Conservation (phyloP, 2,888 invertebrate genomes). For the Philereme transversata region DNA sequence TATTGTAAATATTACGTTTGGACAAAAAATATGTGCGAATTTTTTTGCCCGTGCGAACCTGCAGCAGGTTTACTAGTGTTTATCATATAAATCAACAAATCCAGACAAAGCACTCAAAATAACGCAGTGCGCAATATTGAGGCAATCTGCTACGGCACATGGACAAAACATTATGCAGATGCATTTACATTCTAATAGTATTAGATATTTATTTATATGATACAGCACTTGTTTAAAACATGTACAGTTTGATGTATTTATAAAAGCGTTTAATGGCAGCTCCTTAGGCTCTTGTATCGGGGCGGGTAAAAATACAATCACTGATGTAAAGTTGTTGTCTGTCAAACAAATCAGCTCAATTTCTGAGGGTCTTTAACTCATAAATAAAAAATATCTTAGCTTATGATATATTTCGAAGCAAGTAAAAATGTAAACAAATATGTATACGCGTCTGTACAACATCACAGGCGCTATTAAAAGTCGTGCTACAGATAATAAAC, state of each 20-base stretch:
- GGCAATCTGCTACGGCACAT: conserved; percentile 24
- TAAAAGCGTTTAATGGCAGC: too few relatives aligned
- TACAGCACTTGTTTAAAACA: too few relatives aligned
- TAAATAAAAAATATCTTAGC: neutral
- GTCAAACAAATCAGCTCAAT: neutral
- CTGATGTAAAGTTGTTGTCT: neutral
- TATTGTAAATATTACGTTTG: too few relatives aligned
- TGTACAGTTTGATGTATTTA: too few relatives aligned
- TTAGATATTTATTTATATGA: too few relatives aligned
- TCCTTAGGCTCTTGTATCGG: too few relatives aligned
- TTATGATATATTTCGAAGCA: conserved; percentile 2
- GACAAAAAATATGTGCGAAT: too few relatives aligned
- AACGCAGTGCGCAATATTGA: conserved; percentile 40
- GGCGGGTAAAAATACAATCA: too few relatives aligned
- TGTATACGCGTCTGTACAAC: conserved; percentile 38
- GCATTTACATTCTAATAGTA: neutral
- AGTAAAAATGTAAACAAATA: conserved; percentile 49
- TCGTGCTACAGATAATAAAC: conserved; percentile 33
- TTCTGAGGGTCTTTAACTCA: neutral
- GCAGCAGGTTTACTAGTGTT: neutral
- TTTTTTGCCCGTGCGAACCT: neutral
- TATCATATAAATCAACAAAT: conserved; percentile 7
- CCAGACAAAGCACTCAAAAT: conserved; percentile 49
- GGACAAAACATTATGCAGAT: conserved; percentile 8
- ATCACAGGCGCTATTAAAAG: conserved; percentile 41